Evolutionary conservation across 2,113 vertebrate genomes (phyloP).

Genomic region (Clarias magur): DNA sequence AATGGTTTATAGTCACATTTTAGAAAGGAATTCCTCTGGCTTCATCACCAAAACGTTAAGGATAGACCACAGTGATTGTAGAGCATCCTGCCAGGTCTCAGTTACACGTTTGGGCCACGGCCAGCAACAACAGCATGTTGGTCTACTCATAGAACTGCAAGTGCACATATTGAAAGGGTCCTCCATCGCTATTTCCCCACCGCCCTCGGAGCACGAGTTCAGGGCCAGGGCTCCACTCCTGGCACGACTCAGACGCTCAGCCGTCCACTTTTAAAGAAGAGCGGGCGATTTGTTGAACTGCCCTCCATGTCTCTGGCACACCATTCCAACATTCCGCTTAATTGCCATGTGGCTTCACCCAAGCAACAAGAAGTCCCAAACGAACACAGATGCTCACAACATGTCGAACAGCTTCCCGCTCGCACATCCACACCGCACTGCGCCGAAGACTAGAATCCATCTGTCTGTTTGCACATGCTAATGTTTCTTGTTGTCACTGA

Average conservation of each 20-base stretch:
- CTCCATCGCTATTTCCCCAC: background rate
- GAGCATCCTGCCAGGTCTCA: background rate
- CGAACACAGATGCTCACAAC: slow-evolving; percentile 12
- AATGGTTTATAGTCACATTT: background rate
- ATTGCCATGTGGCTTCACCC: background rate
- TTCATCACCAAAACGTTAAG: background rate
- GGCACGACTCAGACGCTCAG: background rate
- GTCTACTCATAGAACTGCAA: background rate
- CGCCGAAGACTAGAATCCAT: slow-evolving; percentile 5
- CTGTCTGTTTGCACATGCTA: slow-evolving; percentile 13
- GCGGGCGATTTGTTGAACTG: background rate
- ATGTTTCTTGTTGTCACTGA: slow-evolving; percentile 13
- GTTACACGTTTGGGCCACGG: background rate
- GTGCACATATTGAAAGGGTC: background rate
- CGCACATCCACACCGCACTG: background rate
- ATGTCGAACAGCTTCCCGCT: background rate
- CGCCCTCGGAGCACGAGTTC: background rate
- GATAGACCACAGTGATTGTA: background rate
- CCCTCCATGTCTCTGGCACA: background rate
- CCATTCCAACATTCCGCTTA: background rate
- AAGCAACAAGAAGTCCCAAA: background rate
- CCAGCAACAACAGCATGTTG: background rate
- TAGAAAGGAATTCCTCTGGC: background rate
- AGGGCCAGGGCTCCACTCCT: background rate
- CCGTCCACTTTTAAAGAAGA: background rate